Conservation (phyloP, 2,113 vertebrate genomes). For the Sceloporus undulatus region DNA sequence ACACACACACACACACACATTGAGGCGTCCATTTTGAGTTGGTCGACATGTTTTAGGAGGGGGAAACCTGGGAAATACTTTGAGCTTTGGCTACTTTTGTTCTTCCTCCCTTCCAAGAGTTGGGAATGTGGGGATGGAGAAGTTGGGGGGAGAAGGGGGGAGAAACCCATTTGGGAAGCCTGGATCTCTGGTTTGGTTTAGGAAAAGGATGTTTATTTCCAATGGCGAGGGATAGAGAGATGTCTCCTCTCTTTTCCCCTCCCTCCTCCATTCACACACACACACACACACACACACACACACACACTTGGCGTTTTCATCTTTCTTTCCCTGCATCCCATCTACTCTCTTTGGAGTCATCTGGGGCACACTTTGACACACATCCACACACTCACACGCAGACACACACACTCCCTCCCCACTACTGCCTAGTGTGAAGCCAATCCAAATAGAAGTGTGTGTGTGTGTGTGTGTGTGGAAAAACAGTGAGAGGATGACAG, state of each 20-base stretch:
- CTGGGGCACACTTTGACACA: slow-evolving; percentile 76
- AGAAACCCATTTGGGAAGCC: slow-evolving; percentile 46
- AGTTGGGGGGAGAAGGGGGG: slow-evolving; percentile 58
- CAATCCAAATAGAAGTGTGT: neutral
- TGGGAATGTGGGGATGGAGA: slow-evolving; percentile 36
- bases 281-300: no score
- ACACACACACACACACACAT: neutral
- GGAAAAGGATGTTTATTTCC: slow-evolving; percentile 45
- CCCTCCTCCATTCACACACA: neutral
- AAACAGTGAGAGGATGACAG: neutral
- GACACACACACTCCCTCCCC: neutral
- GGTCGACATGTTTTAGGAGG: slow-evolving; percentile 93
- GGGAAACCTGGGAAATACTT: slow-evolving; percentile 70
- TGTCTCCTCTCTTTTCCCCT: slow-evolving; percentile 74
- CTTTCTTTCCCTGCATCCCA: slow-evolving; percentile 83
- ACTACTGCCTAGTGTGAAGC: neutral
- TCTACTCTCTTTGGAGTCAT: slow-evolving; percentile 81
- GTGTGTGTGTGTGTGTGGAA: no score
- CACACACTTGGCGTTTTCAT: slow-evolving; percentile 74
- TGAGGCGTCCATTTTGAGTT: slow-evolving; percentile 96
- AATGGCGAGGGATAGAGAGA: neutral
- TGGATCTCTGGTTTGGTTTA: slow-evolving; percentile 52
- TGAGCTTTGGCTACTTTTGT: slow-evolving; percentile 66
- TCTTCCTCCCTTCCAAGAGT: slow-evolving; percentile 54
- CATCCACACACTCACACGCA: slow-evolving; percentile 42